These are phyloP conservation scores for Boulengeromyrus knoepffleri DNA, from an alignment of 2,113 vertebrate species.

Conservation along the genomic window DNA sequence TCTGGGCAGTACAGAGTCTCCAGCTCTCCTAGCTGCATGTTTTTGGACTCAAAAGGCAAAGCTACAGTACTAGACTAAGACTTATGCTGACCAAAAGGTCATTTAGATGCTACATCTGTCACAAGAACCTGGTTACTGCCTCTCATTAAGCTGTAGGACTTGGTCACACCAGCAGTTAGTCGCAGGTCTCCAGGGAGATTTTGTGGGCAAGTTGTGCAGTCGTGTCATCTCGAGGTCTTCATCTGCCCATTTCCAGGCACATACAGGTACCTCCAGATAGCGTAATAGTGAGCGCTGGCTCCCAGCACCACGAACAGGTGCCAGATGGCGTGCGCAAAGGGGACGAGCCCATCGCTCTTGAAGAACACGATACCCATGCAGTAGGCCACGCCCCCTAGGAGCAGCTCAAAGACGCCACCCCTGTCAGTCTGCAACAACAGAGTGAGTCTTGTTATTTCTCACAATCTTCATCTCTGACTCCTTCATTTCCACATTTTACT, in stretches of 20 bases:
- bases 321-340: constrained; percentile 94
- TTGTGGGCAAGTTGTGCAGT: not conserved
- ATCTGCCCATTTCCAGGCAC: constrained; percentile 44
- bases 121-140: not conserved
- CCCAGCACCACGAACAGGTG: constrained; percentile 85
- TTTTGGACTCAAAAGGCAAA: not conserved
- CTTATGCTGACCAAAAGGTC: constrained; percentile 15
- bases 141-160: not conserved
- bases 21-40: not conserved
- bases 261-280: constrained; percentile 90
- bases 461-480: not conserved
- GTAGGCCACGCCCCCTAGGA: constrained; percentile 74
- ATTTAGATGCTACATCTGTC: not conserved
- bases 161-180: not conserved
- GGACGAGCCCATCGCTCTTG: constrained; percentile 84
- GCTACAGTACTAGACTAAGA: not conserved
- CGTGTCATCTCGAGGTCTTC: constrained; percentile 56
- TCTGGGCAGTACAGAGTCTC: not conserved
- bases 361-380: constrained; percentile 83
- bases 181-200: not conserved
- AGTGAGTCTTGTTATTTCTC: not conserved
- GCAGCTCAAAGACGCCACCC: constrained; percentile 78
- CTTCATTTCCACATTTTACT: not conserved
- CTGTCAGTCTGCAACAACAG: constrained; percentile 67
- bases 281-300: constrained; percentile 82